Evolutionary conservation across 2,888 invertebrate species (phyloP).

Genomic region (Neoscelio sp.): DNA sequence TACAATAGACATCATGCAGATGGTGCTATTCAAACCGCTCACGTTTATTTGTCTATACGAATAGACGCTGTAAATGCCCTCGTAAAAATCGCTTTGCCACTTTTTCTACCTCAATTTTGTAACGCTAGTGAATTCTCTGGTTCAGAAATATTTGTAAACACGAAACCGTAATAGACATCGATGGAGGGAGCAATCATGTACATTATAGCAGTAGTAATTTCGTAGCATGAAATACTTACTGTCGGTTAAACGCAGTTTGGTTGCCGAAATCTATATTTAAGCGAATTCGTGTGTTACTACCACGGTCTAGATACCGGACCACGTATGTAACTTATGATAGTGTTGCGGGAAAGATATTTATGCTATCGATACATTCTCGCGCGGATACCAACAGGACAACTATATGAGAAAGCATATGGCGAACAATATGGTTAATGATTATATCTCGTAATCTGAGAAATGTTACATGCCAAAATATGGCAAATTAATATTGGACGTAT

Average conservation of each 20-base stretch:
- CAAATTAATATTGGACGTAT: conserved; percentile 9
- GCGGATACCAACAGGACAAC: conserved; percentile 21
- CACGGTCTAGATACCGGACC: conserved; percentile 2
- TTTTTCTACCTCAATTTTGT: conserved; percentile 15
- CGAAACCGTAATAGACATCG: conserved; percentile 1
- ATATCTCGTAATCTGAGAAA: conserved; percentile 9
- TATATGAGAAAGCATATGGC: conserved; percentile 3
- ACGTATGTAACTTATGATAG: conserved; percentile 36
- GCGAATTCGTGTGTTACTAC: conserved; percentile 21
- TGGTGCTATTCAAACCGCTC: background rate
- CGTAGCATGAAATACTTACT: conserved; percentile 19
- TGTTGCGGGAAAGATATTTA: conserved; percentile 44
- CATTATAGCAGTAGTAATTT: conserved; percentile 20
- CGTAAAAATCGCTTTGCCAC: background rate
- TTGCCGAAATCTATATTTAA: conserved; percentile 29
- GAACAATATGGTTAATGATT: conserved; percentile 19
- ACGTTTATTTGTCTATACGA: background rate
- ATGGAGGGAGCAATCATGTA: background rate
- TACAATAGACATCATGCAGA: conserved; percentile 3
- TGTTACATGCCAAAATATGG: background rate
- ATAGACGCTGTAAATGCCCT: too few species aligned
- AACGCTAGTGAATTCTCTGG: background rate
- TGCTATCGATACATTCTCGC: conserved; percentile 4
- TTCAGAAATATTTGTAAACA: conserved; percentile 21
- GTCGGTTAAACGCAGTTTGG: conserved; percentile 18